These are phyloP conservation scores for Chironomus tepperi DNA, from an alignment of 1,140 invertebrate species.

Conservation along the genomic window DNA sequence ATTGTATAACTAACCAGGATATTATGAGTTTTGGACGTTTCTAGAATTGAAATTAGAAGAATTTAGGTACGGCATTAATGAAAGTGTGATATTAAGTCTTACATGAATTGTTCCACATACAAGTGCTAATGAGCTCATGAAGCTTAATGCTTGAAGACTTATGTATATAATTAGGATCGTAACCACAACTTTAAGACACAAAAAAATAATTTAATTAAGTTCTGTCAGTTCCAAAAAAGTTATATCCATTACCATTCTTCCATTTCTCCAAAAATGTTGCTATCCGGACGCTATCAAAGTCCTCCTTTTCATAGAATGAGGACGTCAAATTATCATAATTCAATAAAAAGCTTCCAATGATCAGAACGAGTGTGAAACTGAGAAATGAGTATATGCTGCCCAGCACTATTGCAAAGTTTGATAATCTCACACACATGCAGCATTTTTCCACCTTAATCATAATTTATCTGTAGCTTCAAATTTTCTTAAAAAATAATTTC, in stretches of 20 bases:
- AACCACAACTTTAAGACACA: background rate
- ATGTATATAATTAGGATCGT: background rate
- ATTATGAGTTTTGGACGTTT: slow-evolving; percentile 11
- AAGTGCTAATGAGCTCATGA: background rate
- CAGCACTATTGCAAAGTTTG: background rate
- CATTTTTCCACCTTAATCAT: background rate
- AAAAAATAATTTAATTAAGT: background rate
- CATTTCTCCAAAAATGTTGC: background rate
- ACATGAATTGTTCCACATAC: slow-evolving; percentile 7
- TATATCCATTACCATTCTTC: background rate
- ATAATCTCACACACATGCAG: background rate
- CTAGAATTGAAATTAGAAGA: background rate
- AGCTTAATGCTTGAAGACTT: background rate
- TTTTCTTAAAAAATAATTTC: background rate
- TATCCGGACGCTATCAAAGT: background rate
- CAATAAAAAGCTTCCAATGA: background rate
- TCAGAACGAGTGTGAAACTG: background rate
- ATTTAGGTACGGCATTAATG: too few species aligned
- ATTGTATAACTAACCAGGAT: background rate
- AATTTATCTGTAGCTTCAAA: background rate
- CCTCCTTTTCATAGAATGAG: background rate
- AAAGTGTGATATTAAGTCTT: background rate
- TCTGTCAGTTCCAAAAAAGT: background rate
- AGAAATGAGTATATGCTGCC: background rate
- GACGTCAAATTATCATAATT: slow-evolving; percentile 1